Base-by-base conservation (phyloP, 2,888 invertebrate genomes). In the Lochmaea crataegi region DNA sequence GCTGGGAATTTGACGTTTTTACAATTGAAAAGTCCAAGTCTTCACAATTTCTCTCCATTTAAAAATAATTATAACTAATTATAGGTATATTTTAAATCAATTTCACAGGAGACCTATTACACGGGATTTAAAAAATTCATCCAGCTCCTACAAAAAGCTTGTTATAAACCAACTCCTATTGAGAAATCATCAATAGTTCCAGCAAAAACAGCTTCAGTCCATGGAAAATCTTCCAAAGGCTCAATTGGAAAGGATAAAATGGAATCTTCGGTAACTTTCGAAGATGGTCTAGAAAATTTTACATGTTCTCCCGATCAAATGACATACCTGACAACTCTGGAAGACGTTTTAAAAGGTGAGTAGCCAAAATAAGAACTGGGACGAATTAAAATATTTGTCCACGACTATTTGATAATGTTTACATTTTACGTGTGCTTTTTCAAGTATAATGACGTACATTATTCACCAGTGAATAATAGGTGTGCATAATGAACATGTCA, bases 101-200 rank as follows among this genome's bases (percentile, higher is more conserved):
- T 53, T 53, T 18, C 2, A 53, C n/a, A 58, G 58, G 58, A 58
- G 16, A 58, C 58, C 14, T 58, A 58, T 32, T 58, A 58, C 14
- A 16, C 58, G 14, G 58, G 58, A 32, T 58, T 58, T 12, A 58
- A 32, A n/a, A 32, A 12, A n/a, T 58, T 58, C 9, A 32, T 58
- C 4, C 26, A 9, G 11, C 26, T 58, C 3, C 26, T 58, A 2
- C 12, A 58, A 32, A 58, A 32, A 12, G 26, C 14, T 2, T 14
- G 11, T 32, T 58, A 58, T 11, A 12, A 26, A n/a, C 26, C 26
- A 12, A 58, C 58, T 58, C 58, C 58, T 26, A 26, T 32, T 14
- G 26, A 26, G 14, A 26, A 26, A n/a, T 1, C 2, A 32, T 12
- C 14, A 14, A 1, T 58, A 58, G 10, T 10, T 7, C 3, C 10